phyloP scores from a whole-genome alignment of 2,888 invertebrate genomes.

The Tricholauxania praeusta region DNA sequence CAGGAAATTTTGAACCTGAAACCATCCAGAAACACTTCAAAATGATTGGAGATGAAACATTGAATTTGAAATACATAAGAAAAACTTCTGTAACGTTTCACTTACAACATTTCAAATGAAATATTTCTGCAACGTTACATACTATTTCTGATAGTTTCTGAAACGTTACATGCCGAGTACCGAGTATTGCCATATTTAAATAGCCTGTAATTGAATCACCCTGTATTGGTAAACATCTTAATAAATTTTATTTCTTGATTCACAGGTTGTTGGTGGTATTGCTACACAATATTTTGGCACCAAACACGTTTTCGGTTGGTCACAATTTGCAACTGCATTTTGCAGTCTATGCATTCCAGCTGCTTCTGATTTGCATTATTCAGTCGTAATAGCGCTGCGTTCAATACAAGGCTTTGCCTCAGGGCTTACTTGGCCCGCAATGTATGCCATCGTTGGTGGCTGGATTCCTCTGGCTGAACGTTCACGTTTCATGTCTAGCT shows the following conservation, averaged over 20 bases:
- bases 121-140: too few species aligned
- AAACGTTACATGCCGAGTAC: too few species aligned
- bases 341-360: conserved; percentile 77
- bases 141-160: too few species aligned
- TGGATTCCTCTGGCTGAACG: conserved; percentile 81
- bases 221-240: background rate
- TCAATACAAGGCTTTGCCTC: conserved; percentile 79
- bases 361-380: conserved; percentile 74
- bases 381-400: conserved; percentile 73
- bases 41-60: too few species aligned
- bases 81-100: too few species aligned
- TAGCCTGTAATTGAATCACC: too few species aligned
- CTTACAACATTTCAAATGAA: too few species aligned
- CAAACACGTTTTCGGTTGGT: conserved; percentile 78
- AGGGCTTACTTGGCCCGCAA: conserved; percentile 81
- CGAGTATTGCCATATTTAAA: too few species aligned
- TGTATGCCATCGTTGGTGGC: conserved; percentile 79
- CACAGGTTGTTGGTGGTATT: conserved; percentile 74
- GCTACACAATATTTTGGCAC: conserved; percentile 79
- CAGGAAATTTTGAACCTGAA: too few species aligned
- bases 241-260: background rate
- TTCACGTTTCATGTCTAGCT: conserved; percentile 81
- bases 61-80: too few species aligned
- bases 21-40: too few species aligned
- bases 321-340: conserved; percentile 76